Evolutionary conservation across 2,797 vertebrate genomes (phyloP).

Genomic region (Aphelocoma californica): DNA sequence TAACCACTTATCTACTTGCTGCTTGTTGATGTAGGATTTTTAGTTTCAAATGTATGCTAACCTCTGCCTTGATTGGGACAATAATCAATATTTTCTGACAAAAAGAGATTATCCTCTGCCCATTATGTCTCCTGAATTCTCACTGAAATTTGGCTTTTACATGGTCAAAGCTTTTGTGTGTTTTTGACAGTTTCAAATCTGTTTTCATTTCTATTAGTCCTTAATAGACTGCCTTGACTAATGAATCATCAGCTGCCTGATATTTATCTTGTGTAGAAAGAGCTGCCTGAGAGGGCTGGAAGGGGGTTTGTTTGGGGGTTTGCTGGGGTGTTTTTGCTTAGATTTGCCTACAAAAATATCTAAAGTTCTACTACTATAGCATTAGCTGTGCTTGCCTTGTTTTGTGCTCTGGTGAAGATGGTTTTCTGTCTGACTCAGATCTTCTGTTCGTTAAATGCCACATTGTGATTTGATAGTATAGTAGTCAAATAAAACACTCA

Average conservation of each 20-base stretch:
- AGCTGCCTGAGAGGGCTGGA: not conserved
- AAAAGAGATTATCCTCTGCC: not conserved
- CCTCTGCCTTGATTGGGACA: not conserved
- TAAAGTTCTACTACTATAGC: not conserved
- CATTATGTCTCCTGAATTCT: not conserved
- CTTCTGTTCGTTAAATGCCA: not conserved
- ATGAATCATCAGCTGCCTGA: conserved; percentile 11
- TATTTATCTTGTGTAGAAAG: not conserved
- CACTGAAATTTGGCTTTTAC: not conserved
- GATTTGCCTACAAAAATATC: not conserved
- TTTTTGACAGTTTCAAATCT: not conserved
- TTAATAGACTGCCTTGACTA: not conserved
- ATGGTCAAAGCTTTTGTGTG: not conserved
- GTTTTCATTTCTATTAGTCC: not conserved
- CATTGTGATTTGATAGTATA: not conserved
- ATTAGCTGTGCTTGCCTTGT: not conserved
- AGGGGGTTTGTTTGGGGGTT: not conserved
- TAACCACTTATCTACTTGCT: not conserved
- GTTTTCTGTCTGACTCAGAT: not conserved
- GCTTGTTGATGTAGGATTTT: not conserved
- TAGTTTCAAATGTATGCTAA: not conserved
- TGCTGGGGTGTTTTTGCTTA: not conserved
- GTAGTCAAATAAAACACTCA: not conserved
- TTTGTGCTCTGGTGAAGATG: not conserved
- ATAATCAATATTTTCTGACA: not conserved